phyloP scores from a whole-genome alignment of 2,888 invertebrate species.

The Clepsis dumicolana region DNA sequence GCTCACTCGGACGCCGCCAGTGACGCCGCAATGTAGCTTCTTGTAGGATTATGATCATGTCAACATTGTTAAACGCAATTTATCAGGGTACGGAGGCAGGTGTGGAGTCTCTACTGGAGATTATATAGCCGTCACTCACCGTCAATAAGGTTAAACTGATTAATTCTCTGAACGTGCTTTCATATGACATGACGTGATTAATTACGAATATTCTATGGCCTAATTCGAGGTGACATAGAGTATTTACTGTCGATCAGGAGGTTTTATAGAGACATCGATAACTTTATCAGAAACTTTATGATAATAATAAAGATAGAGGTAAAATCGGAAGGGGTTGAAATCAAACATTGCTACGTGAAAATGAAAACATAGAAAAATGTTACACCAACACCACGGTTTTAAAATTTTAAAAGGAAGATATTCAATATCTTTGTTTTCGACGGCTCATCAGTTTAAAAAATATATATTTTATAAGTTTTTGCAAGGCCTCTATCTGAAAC shows the following conservation, averaged over 20 bases:
- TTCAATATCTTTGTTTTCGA: too few species aligned
- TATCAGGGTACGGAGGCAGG: neutral
- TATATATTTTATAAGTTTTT: too few species aligned
- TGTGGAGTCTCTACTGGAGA: neutral
- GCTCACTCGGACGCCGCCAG: too few species aligned
- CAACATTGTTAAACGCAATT: neutral
- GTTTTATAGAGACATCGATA: neutral
- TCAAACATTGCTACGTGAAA: too few species aligned
- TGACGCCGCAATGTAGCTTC: neutral
- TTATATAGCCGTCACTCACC: neutral
- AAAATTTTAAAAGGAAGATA: too few species aligned
- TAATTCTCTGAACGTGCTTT: neutral
- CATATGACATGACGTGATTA: constrained; percentile 5
- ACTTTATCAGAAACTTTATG: neutral
- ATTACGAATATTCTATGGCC: neutral
- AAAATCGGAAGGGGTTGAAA: too few species aligned
- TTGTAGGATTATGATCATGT: neutral
- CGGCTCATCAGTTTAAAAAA: too few species aligned
- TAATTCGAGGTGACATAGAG: neutral
- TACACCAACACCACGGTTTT: too few species aligned
- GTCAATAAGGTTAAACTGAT: neutral
- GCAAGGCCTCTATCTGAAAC: too few species aligned
- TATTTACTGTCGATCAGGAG: neutral
- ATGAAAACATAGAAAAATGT: too few species aligned
- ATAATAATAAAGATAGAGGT: too few species aligned